These are phyloP conservation scores for Onychostoma macrolepis DNA, from an alignment of 2,113 vertebrate species.

Conservation along the genomic window DNA sequence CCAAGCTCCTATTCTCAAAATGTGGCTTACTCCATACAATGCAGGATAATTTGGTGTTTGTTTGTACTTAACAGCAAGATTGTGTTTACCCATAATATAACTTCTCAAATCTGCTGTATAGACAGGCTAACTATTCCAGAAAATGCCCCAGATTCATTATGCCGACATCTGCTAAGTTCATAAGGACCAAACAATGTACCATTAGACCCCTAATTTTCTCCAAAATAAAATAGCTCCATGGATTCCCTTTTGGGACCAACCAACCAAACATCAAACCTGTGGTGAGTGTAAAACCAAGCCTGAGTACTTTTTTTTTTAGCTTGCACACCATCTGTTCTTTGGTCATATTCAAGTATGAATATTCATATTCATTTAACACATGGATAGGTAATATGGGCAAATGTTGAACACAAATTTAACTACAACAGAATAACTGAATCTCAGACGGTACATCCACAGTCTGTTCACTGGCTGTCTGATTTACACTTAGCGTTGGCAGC, in stretches of 20 bases:
- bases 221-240: neutral
- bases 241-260: neutral
- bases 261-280: neutral
- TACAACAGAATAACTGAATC: neutral
- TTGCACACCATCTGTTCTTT: neutral
- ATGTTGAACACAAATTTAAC: neutral
- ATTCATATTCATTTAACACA: neutral
- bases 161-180: neutral
- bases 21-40: neutral
- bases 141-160: neutral
- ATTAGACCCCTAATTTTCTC: neutral
- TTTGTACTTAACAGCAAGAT: neutral
- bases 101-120: neutral
- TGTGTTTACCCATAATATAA: neutral
- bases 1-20: neutral
- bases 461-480: neutral
- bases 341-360: neutral
- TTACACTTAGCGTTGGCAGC: neutral
- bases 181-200: neutral
- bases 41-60: neutral
- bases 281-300: neutral
- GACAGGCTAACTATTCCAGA: neutral
- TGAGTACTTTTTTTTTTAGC: neutral
- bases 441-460: neutral
- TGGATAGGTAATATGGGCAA: neutral